Conservation (phyloP, 2,888 invertebrate genomes). For the Aporophyla lueneburgensis region DNA sequence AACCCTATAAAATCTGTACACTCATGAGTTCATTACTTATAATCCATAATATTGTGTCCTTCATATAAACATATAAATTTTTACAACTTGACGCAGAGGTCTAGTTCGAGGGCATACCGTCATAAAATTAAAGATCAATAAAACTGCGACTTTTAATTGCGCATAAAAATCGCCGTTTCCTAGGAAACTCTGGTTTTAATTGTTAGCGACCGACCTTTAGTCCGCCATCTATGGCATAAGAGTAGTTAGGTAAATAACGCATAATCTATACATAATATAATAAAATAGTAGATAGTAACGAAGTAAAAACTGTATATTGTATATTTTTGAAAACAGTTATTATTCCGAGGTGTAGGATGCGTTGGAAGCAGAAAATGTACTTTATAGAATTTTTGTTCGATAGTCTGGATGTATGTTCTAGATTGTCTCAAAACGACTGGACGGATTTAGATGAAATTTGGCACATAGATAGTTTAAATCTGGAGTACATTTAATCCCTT, state of each 20-base stretch:
- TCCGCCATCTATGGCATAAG: conserved; percentile 54
- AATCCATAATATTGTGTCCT: background rate
- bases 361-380: no score
- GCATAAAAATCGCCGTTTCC: conserved; percentile 36
- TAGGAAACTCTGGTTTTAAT: conserved; percentile 4
- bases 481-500: no score
- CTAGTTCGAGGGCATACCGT: conserved; percentile 13
- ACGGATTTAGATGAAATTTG: no score
- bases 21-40: background rate
- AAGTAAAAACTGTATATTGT: no score
- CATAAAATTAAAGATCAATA: conserved; percentile 17
- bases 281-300: no score
- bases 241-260: conserved; percentile 50
- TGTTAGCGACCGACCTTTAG: conserved; percentile 47
- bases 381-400: no score
- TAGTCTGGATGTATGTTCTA: no score
- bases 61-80: background rate
- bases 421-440: no score
- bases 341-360: no score
- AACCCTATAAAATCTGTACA: conserved; percentile 24
- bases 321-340: no score
- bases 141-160: conserved; percentile 22
- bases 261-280: conserved; percentile 1
- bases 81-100: conserved; percentile 15
- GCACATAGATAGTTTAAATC: no score